Evolutionary conservation across 2,797 vertebrate genomes (phyloP).

Genomic region (Enteromius thamalakanensis): DNA sequence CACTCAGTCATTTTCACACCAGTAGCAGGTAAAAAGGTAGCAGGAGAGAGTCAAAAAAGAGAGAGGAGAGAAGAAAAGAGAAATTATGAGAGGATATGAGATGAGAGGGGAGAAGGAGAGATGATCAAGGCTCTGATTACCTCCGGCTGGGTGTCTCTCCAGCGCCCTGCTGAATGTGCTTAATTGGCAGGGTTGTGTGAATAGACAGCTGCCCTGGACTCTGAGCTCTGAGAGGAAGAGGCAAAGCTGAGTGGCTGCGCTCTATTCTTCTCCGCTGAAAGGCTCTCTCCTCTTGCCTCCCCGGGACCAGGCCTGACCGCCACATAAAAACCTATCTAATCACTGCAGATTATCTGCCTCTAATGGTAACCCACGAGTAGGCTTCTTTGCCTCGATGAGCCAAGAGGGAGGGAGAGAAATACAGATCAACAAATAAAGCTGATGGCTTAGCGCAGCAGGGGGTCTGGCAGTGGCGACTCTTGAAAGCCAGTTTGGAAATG

Average conservation of each 20-base stretch:
- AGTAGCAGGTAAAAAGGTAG: conserved; percentile 26
- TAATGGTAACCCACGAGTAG: conserved; percentile 76
- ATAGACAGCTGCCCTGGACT: conserved; percentile 89
- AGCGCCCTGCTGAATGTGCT: conserved; percentile 87
- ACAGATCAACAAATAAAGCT: conserved; percentile 77
- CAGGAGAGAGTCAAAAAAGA: conserved; percentile 12
- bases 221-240: conserved; percentile 72
- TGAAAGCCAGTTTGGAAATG: conserved; percentile 65
- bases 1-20: conserved; percentile 42
- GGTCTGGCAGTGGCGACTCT: conserved; percentile 51
- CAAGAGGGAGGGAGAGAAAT: conserved; percentile 59
- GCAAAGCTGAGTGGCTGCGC: conserved; percentile 63
- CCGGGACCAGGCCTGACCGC: conserved; percentile 44
- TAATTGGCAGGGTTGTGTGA: conserved; percentile 87
- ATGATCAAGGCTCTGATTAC: conserved; percentile 57
- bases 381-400: conserved; percentile 67
- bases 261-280: conserved; percentile 67
- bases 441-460: conserved; percentile 63
- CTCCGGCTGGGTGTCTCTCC: conserved; percentile 63
- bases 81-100: conserved; percentile 51
- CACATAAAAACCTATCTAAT: conserved; percentile 77
- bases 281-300: conserved; percentile 51
- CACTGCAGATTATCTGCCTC: conserved; percentile 79
- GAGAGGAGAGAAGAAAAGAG: conserved; percentile 31
- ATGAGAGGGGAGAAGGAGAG: conserved; percentile 44